Evolutionary conservation across 2,113 vertebrate genomes (phyloP), one percentile per base, ranked within the genome.

Genomic region (Mormyrus iriodes): DNA sequence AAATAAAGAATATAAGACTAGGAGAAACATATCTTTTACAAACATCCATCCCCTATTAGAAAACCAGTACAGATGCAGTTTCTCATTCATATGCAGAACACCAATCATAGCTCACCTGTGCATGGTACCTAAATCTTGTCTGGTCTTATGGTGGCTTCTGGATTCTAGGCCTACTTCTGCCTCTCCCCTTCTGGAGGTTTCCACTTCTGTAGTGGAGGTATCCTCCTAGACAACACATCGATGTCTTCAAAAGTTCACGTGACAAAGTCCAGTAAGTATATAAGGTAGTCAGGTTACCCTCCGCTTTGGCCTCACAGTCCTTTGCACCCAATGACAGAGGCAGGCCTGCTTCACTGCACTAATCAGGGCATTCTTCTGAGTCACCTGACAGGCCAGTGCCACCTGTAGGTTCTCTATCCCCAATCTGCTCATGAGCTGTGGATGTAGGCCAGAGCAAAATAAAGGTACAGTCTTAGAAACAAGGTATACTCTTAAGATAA

Each of bases 281-380:
- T 12, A 61, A 0, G 82, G 13, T 42, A 84, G 44, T 82, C 39
- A 84, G 19, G 82, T 46, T 82, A 83, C 82, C 88, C 21, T 83
- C 35, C 31, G 21, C 24, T 91, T 65, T 44, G 86, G 46, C 1
- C 44, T 44, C 24, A 7, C 69, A 44, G 42, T 76, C 49, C 53
- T 90, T 3, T 90, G 88, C 44, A 93, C 88, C 89, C 90, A 90
- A n/a, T 91, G 90, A 90, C 93, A 96, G 79, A 96, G 91, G 86
- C 89, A 92, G 0, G 90, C 91, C 91, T 96, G 94, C 46, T 96
- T 96, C 91, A 95, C 86, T 2, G 94, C 94, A 35, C 92, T 95
- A 90, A 96, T 90, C 91, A 97, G 48, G 51, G 93, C 93, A 61
- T 96, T 97, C 92, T 95, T 97, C 93, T 97, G 96, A 89, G 91